Evolutionary conservation across 2,888 invertebrate species (phyloP).

Genomic region (Drosophila dives): DNA sequence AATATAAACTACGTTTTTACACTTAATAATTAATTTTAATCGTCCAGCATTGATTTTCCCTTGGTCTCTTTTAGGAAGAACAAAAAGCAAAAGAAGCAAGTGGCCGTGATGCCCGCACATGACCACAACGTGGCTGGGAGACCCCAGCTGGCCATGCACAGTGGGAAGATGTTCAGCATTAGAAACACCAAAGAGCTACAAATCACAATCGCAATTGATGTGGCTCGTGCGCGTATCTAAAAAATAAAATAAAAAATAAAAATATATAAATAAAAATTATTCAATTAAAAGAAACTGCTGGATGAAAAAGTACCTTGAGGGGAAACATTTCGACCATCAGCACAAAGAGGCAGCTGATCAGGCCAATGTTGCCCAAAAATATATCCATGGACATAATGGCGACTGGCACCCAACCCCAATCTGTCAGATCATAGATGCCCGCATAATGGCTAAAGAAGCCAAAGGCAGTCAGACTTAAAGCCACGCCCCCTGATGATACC

Average conservation of each 20-base stretch:
- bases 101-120: slow-evolving; percentile 54
- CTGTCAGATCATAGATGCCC: slow-evolving; percentile 48
- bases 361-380: slow-evolving; percentile 81
- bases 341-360: slow-evolving; percentile 80
- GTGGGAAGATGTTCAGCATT: slow-evolving; percentile 78
- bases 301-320: slow-evolving; percentile 68
- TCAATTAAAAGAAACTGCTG: background rate
- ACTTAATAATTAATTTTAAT: slow-evolving; percentile 23
- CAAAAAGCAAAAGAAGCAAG: slow-evolving; percentile 67
- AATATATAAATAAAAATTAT: background rate
- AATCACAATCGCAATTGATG: slow-evolving; percentile 67
- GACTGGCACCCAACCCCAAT: slow-evolving; percentile 79
- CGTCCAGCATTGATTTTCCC: slow-evolving; percentile 71
- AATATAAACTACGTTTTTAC: background rate
- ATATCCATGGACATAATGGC: slow-evolving; percentile 78
- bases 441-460: slow-evolving; percentile 73
- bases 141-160: slow-evolving; percentile 65
- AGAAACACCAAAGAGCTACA: slow-evolving; percentile 75
- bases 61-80: slow-evolving; percentile 79
- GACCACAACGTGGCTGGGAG: slow-evolving; percentile 76
- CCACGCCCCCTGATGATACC: slow-evolving; percentile 75
- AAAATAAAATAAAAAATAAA: background rate
- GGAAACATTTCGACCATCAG: slow-evolving; percentile 83
- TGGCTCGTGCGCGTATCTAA: slow-evolving; percentile 78
- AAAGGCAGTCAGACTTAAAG: slow-evolving; percentile 69